A percentile compares a stretch with the other conserved stretches of the same genome.
Conservation (phyloP, 2,888 invertebrate genomes). For the Euproctis similis region DNA sequence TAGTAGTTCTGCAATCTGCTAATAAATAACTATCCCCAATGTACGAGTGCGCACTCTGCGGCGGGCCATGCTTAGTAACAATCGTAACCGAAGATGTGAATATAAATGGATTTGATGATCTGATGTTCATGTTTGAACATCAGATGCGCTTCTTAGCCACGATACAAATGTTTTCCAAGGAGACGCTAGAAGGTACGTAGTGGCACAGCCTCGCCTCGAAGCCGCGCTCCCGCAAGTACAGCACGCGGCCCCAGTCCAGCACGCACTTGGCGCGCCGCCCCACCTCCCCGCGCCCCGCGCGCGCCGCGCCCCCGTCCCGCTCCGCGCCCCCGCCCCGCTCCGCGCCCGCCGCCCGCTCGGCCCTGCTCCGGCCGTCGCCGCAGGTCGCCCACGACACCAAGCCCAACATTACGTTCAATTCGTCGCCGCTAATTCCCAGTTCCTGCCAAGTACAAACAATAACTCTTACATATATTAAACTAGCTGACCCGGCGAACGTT, state of each 20-base stretch:
- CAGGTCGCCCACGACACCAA: constrained; percentile 95
- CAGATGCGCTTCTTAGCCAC: constrained; percentile 64
- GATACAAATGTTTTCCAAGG: constrained; percentile 88
- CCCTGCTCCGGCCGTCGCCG: constrained; percentile 78
- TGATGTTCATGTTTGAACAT: neutral
- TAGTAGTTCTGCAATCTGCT: too few relatives aligned
- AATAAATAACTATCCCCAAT: too few relatives aligned
- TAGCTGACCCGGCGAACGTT: too few relatives aligned
- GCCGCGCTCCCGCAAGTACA: constrained; percentile 75
- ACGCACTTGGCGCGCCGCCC: constrained; percentile 86
- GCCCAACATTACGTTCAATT: constrained; percentile 85
- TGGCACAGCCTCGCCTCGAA: constrained; percentile 78
- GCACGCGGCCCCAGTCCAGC: constrained; percentile 84
- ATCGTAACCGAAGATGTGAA: too few relatives aligned
- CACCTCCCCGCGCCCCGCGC: constrained; percentile 39
- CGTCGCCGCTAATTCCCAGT: constrained; percentile 73
- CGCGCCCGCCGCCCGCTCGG: neutral
- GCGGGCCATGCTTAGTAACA: too few relatives aligned
- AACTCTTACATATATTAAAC: too few relatives aligned
- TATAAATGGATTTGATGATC: neutral
- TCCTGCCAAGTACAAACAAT: too few relatives aligned
- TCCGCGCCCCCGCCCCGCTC: neutral
- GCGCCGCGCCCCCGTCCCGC: neutral
- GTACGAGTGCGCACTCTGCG: too few relatives aligned
- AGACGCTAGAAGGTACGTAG: constrained; percentile 79